Evolutionary conservation across 2,888 invertebrate species (phyloP).

Genomic region (Papilio elwesi): DNA sequence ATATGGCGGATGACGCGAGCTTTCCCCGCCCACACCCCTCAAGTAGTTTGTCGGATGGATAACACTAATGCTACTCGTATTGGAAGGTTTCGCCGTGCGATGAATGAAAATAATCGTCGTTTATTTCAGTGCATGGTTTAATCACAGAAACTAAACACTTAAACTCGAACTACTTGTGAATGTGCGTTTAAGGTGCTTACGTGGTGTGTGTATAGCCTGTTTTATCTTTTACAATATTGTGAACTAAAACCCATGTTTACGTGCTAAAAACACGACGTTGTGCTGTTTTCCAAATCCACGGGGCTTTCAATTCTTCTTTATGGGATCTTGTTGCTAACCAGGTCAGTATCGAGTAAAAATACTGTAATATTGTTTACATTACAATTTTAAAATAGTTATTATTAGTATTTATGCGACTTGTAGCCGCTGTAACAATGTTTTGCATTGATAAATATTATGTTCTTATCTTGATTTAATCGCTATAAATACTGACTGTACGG

Average conservation of each 20-base stretch:
- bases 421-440: conserved; percentile 17
- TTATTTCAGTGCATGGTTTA: conserved; percentile 55
- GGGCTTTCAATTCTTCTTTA: conserved; percentile 69
- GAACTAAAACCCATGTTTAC: conserved; percentile 76
- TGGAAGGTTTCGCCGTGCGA: conserved; percentile 75
- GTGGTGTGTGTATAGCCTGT: conserved; percentile 74
- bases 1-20: conserved; percentile 83
- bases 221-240: conserved; percentile 70
- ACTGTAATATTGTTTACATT: conserved; percentile 3
- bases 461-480: conserved; percentile 30
- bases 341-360: conserved; percentile 57
- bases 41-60: conserved; percentile 63
- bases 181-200: conserved; percentile 69
- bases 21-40: conserved; percentile 61
- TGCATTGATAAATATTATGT: conserved; percentile 25
- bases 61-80: conserved; percentile 65
- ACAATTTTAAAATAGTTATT: conserved; percentile 35
- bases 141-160: conserved; percentile 62
- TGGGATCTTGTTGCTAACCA: conserved; percentile 81
- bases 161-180: conserved; percentile 62
- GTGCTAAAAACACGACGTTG: conserved; percentile 70
- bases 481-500: conserved; percentile 42
- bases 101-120: conserved; percentile 75
- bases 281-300: conserved; percentile 58
- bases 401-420: conserved; percentile 43